Evolutionary conservation across 2,113 vertebrate genomes (phyloP).

Genomic region (Camelus dromedarius): DNA sequence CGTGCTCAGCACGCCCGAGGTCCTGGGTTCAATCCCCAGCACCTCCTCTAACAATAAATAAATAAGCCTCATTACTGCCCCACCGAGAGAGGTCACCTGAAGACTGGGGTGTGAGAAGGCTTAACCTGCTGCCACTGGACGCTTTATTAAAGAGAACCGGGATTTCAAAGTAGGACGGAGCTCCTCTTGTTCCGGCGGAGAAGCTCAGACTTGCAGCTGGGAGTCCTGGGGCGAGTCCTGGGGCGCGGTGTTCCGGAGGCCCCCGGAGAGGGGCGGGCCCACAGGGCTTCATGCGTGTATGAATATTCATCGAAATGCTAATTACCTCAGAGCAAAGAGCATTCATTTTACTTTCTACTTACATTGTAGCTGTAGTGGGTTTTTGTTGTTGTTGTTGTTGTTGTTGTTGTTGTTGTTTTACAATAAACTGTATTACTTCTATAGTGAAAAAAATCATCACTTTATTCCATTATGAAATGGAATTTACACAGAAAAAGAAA

Average conservation of each 20-base stretch:
- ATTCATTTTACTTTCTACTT: constrained; percentile 8
- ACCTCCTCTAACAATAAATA: too few relatives aligned
- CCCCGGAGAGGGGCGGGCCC: neutral
- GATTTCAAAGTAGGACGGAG: neutral
- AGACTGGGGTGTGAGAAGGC: neutral
- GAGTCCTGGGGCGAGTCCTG: neutral
- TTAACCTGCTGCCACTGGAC: neutral
- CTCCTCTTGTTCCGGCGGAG: neutral
- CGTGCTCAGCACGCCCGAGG: too few relatives aligned
- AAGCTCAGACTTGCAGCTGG: neutral
- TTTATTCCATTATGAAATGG: neutral
- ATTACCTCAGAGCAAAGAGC: neutral
- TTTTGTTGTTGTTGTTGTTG: neutral
- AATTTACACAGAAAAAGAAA: constrained; percentile 24
- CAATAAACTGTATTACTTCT: neutral
- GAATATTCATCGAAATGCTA: neutral
- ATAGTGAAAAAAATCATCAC: neutral
- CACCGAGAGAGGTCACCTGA: too few relatives aligned
- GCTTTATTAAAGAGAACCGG: neutral
- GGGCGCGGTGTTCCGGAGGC: neutral
- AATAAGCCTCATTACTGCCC: too few relatives aligned
- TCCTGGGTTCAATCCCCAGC: too few relatives aligned
- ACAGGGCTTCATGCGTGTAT: neutral
- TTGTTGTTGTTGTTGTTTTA: neutral
- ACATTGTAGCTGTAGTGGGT: neutral